Percentiles rank a stretch among this genome's conserved stretches.
These are phyloP conservation scores for Candoia aspera DNA, from an alignment of 2,113 vertebrate species.

Conservation along the genomic window DNA sequence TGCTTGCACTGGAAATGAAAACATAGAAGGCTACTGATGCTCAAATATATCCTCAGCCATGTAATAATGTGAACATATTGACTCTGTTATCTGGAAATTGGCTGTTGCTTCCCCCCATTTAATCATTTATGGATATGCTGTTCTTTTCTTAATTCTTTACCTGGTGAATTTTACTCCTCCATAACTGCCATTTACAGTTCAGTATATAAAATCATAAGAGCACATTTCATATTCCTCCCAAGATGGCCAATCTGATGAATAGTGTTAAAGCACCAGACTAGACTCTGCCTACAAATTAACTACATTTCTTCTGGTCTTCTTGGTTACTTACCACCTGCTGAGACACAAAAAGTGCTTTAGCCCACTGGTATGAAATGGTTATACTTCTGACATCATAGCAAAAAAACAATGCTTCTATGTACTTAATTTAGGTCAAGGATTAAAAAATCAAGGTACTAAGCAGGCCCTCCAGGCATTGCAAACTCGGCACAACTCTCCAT, in stretches of 20 bases:
- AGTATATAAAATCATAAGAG: not conserved
- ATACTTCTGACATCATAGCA: not conserved
- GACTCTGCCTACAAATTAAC: slow-evolving; percentile 25
- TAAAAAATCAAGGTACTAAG: not conserved
- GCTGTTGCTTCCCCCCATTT: not conserved
- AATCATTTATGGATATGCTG: not conserved
- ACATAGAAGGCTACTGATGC: not conserved
- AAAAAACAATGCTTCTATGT: not conserved
- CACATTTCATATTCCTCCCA: not conserved
- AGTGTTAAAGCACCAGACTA: slow-evolving; percentile 7
- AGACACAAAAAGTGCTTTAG: slow-evolving; percentile 13
- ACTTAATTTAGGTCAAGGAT: not conserved
- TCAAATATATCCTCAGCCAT: not conserved
- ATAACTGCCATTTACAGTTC: not conserved
- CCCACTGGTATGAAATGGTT: not conserved
- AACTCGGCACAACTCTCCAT: not conserved
- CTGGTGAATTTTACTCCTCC: slow-evolving; percentile 8
- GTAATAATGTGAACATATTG: not conserved
- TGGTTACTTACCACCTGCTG: slow-evolving; percentile 16
- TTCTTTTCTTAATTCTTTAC: not conserved
- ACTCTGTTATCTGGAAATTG: not conserved
- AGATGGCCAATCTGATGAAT: slow-evolving; percentile 1
- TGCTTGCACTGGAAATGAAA: not conserved
- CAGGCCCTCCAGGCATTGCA: not conserved
- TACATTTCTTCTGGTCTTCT: slow-evolving; percentile 1